Percentiles rank a stretch among this genome's conserved stretches.
These are phyloP conservation scores for Mionectes macconnelli DNA, from an alignment of 2,113 vertebrate genomes.

Conservation along the genomic window DNA sequence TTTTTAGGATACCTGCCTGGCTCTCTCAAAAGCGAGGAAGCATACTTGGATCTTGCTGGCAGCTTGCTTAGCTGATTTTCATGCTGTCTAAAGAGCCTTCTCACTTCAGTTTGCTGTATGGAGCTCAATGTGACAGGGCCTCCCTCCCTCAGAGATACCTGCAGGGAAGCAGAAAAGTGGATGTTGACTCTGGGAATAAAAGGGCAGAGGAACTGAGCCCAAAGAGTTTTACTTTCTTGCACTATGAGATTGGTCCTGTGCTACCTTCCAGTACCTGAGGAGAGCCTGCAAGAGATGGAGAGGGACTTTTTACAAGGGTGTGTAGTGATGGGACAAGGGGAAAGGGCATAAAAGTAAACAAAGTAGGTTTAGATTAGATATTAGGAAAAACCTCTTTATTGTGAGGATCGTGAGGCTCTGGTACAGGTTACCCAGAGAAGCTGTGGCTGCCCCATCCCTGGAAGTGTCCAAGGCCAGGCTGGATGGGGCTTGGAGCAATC, in stretches of 20 bases:
- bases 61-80: background rate
- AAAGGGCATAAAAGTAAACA: background rate
- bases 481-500: fast-evolving
- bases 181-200: background rate
- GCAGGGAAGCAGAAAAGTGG: background rate
- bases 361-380: background rate
- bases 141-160: background rate
- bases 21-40: background rate
- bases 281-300: background rate
- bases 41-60: background rate
- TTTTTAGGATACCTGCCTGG: background rate
- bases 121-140: background rate
- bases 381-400: background rate
- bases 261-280: background rate
- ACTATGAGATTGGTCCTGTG: background rate
- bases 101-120: background rate
- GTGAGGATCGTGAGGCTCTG: fast-evolving
- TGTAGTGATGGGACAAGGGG: too few relatives aligned
- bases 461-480: fast-evolving
- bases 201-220: background rate
- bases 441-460: background rate
- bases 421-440: background rate
- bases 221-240: background rate
- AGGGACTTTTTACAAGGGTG: background rate
- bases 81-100: background rate